Conservation (phyloP, 2,888 invertebrate genomes). For the Dexiosoma caninum region DNA sequence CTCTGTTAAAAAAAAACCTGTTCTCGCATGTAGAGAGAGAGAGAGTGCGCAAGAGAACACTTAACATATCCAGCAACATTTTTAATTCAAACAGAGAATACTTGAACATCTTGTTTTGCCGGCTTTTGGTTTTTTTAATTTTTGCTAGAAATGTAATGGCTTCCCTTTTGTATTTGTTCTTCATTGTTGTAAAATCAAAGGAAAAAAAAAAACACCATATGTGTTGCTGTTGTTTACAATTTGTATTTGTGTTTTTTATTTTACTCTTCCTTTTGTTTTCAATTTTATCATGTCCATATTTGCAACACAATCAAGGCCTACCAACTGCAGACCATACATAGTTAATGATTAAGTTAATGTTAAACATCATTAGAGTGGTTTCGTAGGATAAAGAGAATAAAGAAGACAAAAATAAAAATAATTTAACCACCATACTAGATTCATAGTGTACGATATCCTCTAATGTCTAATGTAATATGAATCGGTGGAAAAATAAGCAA, state of each 20-base stretch:
- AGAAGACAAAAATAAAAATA: background rate
- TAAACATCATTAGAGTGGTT: background rate
- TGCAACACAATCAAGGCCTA: background rate
- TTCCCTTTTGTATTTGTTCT: background rate
- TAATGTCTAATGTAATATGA: too few relatives aligned
- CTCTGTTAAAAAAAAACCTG: background rate
- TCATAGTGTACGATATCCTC: background rate
- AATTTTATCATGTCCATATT: background rate
- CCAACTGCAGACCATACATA: background rate
- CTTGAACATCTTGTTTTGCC: constrained; percentile 56
- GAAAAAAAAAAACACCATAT: background rate
- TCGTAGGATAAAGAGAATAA: background rate
- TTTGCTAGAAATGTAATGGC: background rate
- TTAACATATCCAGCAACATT: constrained; percentile 13
- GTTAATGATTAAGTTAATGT: background rate
- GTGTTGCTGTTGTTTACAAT: constrained; percentile 19
- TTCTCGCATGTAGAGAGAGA: background rate
- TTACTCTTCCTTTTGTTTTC: background rate
- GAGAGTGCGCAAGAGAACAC: too few relatives aligned
- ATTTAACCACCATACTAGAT: background rate
- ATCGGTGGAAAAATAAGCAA: too few relatives aligned
- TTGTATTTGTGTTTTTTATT: background rate
- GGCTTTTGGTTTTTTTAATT: constrained; percentile 38
- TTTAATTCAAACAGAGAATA: background rate
- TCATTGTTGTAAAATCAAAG: background rate